phyloP scores from a whole-genome alignment of 2,888 invertebrate genomes.

The Caenorhabditis imperialis region DNA sequence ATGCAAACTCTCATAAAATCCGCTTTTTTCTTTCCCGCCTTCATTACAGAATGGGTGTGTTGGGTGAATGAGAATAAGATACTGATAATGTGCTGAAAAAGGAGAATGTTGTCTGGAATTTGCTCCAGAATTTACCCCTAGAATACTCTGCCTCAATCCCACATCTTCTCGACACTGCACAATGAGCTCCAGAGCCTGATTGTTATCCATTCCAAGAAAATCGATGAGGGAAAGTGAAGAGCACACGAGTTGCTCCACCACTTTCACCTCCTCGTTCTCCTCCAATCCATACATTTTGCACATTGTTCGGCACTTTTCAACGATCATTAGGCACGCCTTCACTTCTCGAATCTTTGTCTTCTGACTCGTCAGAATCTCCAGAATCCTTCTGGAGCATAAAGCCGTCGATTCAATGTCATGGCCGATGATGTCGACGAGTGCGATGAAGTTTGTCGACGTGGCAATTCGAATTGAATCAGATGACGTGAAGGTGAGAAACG shows the following conservation, averaged over 20 bases:
- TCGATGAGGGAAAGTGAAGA: conserved; percentile 25
- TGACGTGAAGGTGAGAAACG: conserved; percentile 16
- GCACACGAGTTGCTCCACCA: conserved; percentile 24
- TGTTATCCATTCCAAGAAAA: conserved; percentile 11
- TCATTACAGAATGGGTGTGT: conserved; percentile 5
- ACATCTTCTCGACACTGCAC: conserved; percentile 32
- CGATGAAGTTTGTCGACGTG: conserved; percentile 8
- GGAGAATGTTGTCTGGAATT: background rate
- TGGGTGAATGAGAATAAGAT: conserved; percentile 23
- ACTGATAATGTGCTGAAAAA: conserved; percentile 30
- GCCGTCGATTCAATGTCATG: conserved; percentile 28
- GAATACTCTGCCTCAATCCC: conserved; percentile 51
- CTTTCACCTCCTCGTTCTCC: conserved; percentile 19
- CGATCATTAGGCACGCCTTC: conserved; percentile 13
- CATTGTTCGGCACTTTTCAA: conserved; percentile 30
- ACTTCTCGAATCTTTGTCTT: background rate
- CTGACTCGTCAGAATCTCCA: background rate
- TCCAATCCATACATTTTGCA: conserved; percentile 33
- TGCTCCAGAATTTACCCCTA: too few relatives aligned
- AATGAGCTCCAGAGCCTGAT: conserved; percentile 25
- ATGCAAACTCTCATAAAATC: conserved; percentile 46
- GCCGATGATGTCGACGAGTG: conserved; percentile 30
- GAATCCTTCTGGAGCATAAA: conserved; percentile 5
- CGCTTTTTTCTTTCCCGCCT: conserved; percentile 19
- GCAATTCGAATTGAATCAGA: background rate